Base-by-base conservation (phyloP, 2,113 vertebrate species). In the Odontophorus gujanensis region DNA sequence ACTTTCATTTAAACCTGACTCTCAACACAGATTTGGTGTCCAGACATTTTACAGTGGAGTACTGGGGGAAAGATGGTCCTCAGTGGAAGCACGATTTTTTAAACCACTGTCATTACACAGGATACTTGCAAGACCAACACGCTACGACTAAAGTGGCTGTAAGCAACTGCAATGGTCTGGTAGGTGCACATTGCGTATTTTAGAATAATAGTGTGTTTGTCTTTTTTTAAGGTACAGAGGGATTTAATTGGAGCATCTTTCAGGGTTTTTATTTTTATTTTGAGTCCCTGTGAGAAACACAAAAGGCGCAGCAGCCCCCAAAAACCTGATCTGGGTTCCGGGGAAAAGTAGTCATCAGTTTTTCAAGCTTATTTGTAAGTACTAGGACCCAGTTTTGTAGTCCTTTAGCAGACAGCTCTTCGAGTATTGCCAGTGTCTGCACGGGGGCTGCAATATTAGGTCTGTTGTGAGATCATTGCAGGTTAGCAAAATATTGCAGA, bases 1-100 rank as follows among this genome's bases (percentile, higher is more conserved):
- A 99, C 98, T 99, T 99, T 99, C 98, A 99, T 97, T 98, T 99
- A 97, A 99, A 99, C 97, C 98, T 99, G 98, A 99, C 98, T 87
- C 98, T 99, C 96, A 99, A 98, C 98, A 99, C 99, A 96, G 98
- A 98, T 97, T 98, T 99, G 97, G 98, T 99, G 95, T 99, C 99
- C 34, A 99, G 98, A 98, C 98, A 99, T 96, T 99, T 99, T 96
- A 98, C 98, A 75, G 99, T 99, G 98, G 99, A 99, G 97, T 99
- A 99, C 74, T 99, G 99, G 99, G 99, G 98, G 74, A 98, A 97
- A 96, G 98, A 98, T 38, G 99, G 99, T 96, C 98, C 98, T 40
- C 98, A 99, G 89, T 99, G 98, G 98, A 98, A 98, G 73, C 99
- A 99, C 19, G 97, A 98, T 96, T 93, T 96, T 95, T 98, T 99